Evolutionary conservation across 1,140 invertebrate species (phyloP), one percentile per base, ranked within the genome.

Genomic region (Amyelois transitella): DNA sequence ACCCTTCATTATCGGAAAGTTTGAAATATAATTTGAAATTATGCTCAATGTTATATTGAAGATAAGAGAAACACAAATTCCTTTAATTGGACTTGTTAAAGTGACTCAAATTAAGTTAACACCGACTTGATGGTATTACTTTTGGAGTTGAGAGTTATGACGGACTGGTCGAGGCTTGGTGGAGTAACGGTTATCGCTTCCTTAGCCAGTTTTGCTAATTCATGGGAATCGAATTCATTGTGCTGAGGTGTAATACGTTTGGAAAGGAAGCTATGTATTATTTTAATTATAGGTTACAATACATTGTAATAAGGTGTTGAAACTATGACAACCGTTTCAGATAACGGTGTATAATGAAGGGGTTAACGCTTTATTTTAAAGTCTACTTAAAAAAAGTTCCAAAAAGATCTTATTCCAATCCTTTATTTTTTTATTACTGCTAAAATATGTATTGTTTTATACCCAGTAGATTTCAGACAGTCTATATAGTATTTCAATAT

Each of bases 61-160:
- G 84, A 87, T 87, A 87, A 87, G 84, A 87, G 84, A 87, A 87
- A 87, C 84, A 87, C 84, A 87, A 87, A 87, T 87, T 87, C 81
- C 84, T 87, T 87, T 87, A 87, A 87, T 87, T 87, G 84, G 84
- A 85, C 81, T 87, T 87, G 84, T 87, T 87, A 87, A 85, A 87
- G 80, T 87, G 84, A 87, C 77, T 87, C 78, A 84, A 87, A 87
- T 87, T 87, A 87, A 87, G 81, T 87, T 87, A 87, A 87, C 84
- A 85, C 84, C 72, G 81, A 87, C 73, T 85, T 85, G 81, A 87
- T 87, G 84, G 77, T 87, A 85, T 85, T 87, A 87, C 84, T 87
- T 87, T 85, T 75, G 76, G 76, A 87, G 81, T 86, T 81, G 63
- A 59, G 66, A 86, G 67, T 84, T 87, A 85, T 82, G 84, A 82